Evolutionary conservation across 1,140 invertebrate species (phyloP), one percentile per base, ranked within the genome.

Genomic region (Heliothis subflexa): DNA sequence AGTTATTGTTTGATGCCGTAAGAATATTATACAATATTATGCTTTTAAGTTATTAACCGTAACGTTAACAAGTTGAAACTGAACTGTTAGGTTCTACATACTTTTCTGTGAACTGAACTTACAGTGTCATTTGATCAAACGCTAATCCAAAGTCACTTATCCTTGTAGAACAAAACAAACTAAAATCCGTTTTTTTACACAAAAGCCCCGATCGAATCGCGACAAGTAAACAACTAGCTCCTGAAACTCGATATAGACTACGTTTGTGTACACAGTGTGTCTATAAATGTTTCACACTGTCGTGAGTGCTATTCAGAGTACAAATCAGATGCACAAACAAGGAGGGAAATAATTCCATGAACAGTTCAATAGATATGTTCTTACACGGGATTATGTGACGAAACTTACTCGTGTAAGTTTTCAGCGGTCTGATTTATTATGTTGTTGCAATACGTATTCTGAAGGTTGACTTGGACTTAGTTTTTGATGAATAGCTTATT

Each of bases 291-390:
- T 66, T 47, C 62, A 66, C 62, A 66, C 62, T 66, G 40, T 47
- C 62, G 62, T 66, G 62, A 66, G 62, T 66, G 62, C 62, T 47
- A 40, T 47, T 66, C 45, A 40, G 62, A 66, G 62, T 66, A 66
- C 62, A 66, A 66, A 66, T 66, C 62, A 66, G 40, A 66, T 66
- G 40, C 62, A 66, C 62, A 66, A 66, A 66, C 62, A 66, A 13
- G 62, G 33, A 40, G 62, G 57, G 61, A n/a, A 66, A 66, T 45
- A 66, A n/a, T 66, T 62, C 10, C 40, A 40, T 18, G 40, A 12
- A 14, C 21, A 66, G n/a, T 21, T 66, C 16, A 47, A 66, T 47
- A 9, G 14, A 10, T 47, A 18, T 7, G 12, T 25, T 3, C 12
- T 13, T n/a, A 59, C 14, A 16, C 5, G 47, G 54, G 18, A 47